Conservation (phyloP, 2,113 vertebrate species). For the Channa argus region DNA sequence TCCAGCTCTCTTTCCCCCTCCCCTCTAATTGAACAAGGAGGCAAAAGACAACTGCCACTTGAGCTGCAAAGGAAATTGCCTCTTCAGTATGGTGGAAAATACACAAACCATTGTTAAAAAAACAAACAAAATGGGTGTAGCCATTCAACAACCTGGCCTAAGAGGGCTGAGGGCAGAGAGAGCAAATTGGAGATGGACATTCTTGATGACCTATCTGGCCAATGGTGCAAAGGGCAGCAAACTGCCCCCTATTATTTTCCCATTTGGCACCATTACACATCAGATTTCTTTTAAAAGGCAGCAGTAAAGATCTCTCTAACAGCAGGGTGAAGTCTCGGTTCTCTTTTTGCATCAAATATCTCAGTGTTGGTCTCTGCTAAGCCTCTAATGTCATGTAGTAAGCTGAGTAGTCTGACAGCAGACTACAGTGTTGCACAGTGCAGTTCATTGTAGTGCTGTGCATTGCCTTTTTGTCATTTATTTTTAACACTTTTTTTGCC, state of each 20-base stretch:
- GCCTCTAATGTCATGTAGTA: neutral
- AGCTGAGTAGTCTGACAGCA: neutral
- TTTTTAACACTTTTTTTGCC: neutral
- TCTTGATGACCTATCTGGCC: conserved; percentile 48
- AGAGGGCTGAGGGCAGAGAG: conserved; percentile 51
- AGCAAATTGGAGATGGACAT: conserved; percentile 60
- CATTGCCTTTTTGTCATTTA: neutral
- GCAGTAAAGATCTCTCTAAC: conserved; percentile 28
- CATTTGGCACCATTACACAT: conserved; percentile 19
- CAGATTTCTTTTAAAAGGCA: conserved; percentile 15
- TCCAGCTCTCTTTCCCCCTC: conserved; percentile 34
- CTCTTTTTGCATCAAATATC: conserved; percentile 15
- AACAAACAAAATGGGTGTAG: conserved; percentile 28
- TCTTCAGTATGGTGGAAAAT: conserved; percentile 65
- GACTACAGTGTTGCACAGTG: neutral
- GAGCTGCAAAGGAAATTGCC: conserved; percentile 73
- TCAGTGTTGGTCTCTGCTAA: neutral
- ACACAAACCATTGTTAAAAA: conserved; percentile 50
- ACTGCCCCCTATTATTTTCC: conserved; percentile 12
- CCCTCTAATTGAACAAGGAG: conserved; percentile 78
- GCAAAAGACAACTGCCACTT: conserved; percentile 78
- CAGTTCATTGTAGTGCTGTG: neutral
- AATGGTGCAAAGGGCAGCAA: conserved; percentile 43
- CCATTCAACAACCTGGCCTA: conserved; percentile 44
- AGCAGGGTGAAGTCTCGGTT: neutral